These are phyloP conservation scores for Emys orbicularis DNA, from an alignment of 2,797 vertebrate genomes.

Conservation along the genomic window DNA sequence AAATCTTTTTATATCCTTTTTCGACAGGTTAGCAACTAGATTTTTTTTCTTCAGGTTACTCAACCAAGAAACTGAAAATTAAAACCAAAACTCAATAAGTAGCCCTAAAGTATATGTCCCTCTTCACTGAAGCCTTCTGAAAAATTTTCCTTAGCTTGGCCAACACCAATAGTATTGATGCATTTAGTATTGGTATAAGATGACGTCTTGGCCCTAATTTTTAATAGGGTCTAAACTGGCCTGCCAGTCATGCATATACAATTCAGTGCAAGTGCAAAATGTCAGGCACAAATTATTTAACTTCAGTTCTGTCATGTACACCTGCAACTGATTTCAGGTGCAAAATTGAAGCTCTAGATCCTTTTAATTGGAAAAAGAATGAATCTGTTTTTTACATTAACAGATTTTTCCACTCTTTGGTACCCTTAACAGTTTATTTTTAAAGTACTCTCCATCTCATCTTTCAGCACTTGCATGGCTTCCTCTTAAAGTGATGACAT, in stretches of 20 bases:
- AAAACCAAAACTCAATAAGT: not conserved
- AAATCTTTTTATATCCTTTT: not conserved
- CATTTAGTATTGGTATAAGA: not conserved
- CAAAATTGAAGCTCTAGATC: accelerated
- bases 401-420: not conserved
- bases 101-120: not conserved
- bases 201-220: not conserved
- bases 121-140: not conserved
- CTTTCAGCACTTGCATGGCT: accelerated
- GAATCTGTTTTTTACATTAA: not conserved
- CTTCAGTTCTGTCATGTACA: accelerated
- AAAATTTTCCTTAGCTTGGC: not conserved
- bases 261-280: not conserved
- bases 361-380: not conserved
- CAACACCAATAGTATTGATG: not conserved
- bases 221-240: not conserved
- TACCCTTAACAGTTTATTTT: not conserved
- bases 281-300: not conserved
- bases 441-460: not conserved
- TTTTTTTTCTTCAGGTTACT: not conserved
- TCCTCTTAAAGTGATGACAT: accelerated
- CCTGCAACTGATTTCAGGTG: not conserved
- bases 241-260: not conserved
- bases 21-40: not conserved
- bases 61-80: not conserved